A percentile compares a stretch with the other conserved stretches of the same genome.
Conservation (phyloP, 2,797 vertebrate species). For the Calcarius lapponicus region DNA sequence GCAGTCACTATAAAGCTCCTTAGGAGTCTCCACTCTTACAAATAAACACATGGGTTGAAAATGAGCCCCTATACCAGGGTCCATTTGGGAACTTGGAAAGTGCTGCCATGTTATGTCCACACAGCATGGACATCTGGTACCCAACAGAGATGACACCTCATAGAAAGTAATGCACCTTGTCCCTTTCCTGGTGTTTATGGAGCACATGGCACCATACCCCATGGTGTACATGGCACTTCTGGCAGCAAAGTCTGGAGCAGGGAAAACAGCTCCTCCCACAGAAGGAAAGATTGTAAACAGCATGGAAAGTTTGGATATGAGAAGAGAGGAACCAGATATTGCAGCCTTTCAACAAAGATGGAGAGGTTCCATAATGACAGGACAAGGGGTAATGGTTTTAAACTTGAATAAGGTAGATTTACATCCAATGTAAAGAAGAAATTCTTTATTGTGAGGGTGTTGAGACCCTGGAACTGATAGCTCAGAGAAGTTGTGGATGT, state of each 20-base stretch:
- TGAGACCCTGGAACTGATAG: not conserved
- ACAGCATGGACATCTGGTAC: rapidly evolving
- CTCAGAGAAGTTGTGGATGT: not conserved
- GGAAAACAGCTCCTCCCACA: not conserved
- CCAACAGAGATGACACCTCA: not conserved
- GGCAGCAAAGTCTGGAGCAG: not conserved
- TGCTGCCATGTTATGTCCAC: not conserved
- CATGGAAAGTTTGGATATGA: not conserved
- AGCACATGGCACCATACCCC: not conserved
- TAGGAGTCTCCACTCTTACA: not conserved
- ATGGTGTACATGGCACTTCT: not conserved
- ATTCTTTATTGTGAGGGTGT: not conserved
- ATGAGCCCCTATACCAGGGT: not conserved
- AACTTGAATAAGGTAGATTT: not conserved
- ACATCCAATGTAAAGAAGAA: not conserved
- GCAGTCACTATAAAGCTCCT: not conserved
- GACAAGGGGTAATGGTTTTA: not conserved
- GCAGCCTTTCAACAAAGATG: not conserved
- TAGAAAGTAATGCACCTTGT: rapidly evolving
- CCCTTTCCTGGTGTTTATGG: not conserved
- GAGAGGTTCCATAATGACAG: not conserved
- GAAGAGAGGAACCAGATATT: not conserved
- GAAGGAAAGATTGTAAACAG: not conserved
- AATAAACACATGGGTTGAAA: not conserved
- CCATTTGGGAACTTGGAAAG: not conserved